A percentile compares a stretch with the other conserved stretches of the same genome.
Conservation (phyloP, 1,140 invertebrate species). For the Pissodes strobi region DNA sequence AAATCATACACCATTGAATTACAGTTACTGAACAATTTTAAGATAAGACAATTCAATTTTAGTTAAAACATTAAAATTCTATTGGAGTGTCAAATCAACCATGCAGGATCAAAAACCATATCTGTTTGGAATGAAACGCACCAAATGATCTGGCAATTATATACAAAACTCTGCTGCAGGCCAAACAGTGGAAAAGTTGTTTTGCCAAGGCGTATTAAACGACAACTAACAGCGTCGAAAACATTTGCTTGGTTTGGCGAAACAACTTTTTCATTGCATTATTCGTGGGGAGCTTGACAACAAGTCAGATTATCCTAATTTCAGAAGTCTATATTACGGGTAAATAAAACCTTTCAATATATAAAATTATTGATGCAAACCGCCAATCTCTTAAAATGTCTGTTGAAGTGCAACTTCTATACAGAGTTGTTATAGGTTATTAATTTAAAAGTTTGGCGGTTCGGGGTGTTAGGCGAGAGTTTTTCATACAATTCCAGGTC, state of each 20-base stretch:
- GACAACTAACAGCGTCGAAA: not conserved
- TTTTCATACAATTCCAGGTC: constrained; percentile 36
- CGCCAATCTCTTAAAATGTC: too few species aligned
- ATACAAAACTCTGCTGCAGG: constrained; percentile 34
- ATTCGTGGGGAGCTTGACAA: not conserved
- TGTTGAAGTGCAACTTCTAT: too few species aligned
- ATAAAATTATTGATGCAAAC: too few species aligned
- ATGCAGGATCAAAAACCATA: constrained; percentile 31
- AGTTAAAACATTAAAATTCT: constrained; percentile 41
- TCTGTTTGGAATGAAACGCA: constrained; percentile 44
- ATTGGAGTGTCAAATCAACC: constrained; percentile 35
- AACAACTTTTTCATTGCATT: not conserved
- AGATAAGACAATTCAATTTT: constrained; percentile 20
- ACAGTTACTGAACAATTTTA: constrained; percentile 48
- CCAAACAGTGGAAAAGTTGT: not conserved
- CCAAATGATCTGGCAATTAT: constrained; percentile 44
- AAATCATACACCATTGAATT: constrained; percentile 53
- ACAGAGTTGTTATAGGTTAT: too few species aligned
- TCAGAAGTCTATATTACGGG: too few species aligned
- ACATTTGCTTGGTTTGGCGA: not conserved
- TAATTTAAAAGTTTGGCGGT: not conserved
- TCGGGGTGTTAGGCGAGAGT: constrained; percentile 10
- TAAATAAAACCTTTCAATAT: too few species aligned
- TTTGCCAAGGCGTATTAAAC: not conserved
- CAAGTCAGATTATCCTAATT: not conserved